Base-by-base conservation (phyloP, 2,113 vertebrate genomes). In the Scomber scombrus region DNA sequence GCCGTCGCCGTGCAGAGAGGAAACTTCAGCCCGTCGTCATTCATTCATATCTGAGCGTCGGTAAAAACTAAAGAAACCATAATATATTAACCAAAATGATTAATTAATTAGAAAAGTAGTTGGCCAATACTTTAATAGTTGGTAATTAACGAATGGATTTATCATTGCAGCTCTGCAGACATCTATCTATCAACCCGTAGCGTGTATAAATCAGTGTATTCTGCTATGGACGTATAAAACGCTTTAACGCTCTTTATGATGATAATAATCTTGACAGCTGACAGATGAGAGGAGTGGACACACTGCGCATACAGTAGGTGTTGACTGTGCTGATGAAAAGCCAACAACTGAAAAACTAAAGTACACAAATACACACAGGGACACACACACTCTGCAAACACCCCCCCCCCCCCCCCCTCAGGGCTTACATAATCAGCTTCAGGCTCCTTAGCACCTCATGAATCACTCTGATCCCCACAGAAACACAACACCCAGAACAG, bases 401-500 rank as follows among this genome's bases (percentile, higher is more conserved):
- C 29, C 13, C 69, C 0, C 31, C 49, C 10, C 40, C 4, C 26
- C 49, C 2, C 3, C 57, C 29, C 23, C 31, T 5, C 6, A 16
- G 9, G 3, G 16, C 51, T 85, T 75, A 66, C 8, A 58, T 75
- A 85, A 78, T 54, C 75, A 47, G 73, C 56, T n/a, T 58, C 16
- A 15, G 31, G 70, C 15, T 40, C n/a, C 8, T 23, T 7, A 64
- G 6, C 61, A 45, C 45, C 58, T 78, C 66, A 63, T 71, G 31
- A 54, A 57, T 78, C 56, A 18, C 16, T 61, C 47, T 0, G 49
- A 78, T 65, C 34, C 60, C 46, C 2, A 4, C 52, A 40, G 81
- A 71, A 50, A 89, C 50, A 29, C 0, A 57, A 82, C 34, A 56
- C 65, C n/a, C n/a, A 0, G 58, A 40, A 71, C 12, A 74, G 31